Evolutionary conservation across 2,113 vertebrate genomes (phyloP), one percentile per base, ranked within the genome.

Genomic region (Odocoileus hemionus): DNA sequence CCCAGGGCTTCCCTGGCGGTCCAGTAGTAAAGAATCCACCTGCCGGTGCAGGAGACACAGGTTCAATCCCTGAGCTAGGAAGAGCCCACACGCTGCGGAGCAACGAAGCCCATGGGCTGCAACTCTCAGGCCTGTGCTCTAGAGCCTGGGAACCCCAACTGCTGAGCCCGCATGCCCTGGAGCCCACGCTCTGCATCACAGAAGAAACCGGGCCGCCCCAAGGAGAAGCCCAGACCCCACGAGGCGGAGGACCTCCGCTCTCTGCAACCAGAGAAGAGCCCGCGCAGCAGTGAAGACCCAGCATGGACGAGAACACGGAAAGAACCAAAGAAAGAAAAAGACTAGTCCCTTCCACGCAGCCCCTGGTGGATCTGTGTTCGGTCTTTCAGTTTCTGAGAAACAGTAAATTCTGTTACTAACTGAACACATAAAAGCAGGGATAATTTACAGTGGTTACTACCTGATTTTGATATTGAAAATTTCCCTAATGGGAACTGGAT

Each of bases 21-120:
- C 43, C 70, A 76, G 6, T 26, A 43, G 70, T 26, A 43, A 76
- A 76, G 39, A 76, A 25, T 76, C 33, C 39, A 76, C 70, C 12
- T 76, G 39, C 12, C 12, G 14, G 39, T 26, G 21, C 39, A 26
- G 70, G 39, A 76, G 12, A 76, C 23, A 76, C 23, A 43, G 23
- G 5, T 26, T 76, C 0, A 0, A 43, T 76, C 70, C 23, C 39
- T 76, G 39, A 76, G 14, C 70, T 25, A 25, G 21, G 70, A 13
- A 43, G 23, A 76, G 43, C 23, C 23, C 70, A 43, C 70, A 26
- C 4, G 23, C 23, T 43, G 70, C 0, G 3, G 12, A 7, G 39
- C 70, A 43, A 43, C 23, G 26, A 43, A 76, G 70, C 23, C 39
- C 23, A 15, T 7, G 12, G 15, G 23, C 23, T 76, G 13, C 39